A percentile compares a stretch with the other conserved stretches of the same genome.
Evolutionary conservation across 2,888 invertebrate genomes (phyloP).

Genomic region (Hemicrepidius hirtus): DNA sequence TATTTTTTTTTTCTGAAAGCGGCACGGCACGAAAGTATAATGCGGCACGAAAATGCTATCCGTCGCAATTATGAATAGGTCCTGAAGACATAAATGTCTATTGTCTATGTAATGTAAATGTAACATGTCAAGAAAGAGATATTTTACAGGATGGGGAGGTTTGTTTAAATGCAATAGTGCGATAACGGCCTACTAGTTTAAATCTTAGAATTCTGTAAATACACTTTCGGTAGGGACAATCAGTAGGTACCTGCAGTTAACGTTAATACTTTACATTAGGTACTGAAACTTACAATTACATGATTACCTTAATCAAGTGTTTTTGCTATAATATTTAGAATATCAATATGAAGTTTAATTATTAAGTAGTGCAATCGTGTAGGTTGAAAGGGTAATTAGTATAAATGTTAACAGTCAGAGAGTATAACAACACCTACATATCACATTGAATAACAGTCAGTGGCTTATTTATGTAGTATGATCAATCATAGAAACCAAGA

Average conservation of each 20-base stretch:
- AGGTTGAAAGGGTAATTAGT: slow-evolving; percentile 38
- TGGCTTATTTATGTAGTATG: slow-evolving; percentile 26
- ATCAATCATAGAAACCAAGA: slow-evolving; percentile 39
- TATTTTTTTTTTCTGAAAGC: too few species aligned
- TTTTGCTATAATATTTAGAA: slow-evolving; percentile 16
- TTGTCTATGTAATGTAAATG: too few species aligned
- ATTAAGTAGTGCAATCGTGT: slow-evolving; percentile 17
- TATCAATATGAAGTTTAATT: slow-evolving; percentile 16
- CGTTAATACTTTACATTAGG: background rate
- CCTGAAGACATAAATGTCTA: too few species aligned
- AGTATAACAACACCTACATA: slow-evolving; percentile 6
- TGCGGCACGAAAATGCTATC: too few species aligned
- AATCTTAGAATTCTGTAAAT: too few species aligned
- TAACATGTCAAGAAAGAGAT: too few species aligned
- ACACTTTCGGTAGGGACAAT: too few species aligned
- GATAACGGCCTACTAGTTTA: too few species aligned
- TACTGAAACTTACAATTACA: slow-evolving; percentile 13
- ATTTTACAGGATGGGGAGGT: too few species aligned
- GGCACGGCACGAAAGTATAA: too few species aligned
- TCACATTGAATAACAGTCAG: slow-evolving; percentile 17
- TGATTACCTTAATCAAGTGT: slow-evolving; percentile 16
- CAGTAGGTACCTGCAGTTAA: background rate
- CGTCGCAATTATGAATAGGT: too few species aligned
- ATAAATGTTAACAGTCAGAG: slow-evolving; percentile 4
- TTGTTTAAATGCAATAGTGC: too few species aligned